Evolutionary conservation across 2,888 invertebrate species (phyloP), one percentile per base, ranked within the genome.

Genomic region (Aricia artaxerxes): DNA sequence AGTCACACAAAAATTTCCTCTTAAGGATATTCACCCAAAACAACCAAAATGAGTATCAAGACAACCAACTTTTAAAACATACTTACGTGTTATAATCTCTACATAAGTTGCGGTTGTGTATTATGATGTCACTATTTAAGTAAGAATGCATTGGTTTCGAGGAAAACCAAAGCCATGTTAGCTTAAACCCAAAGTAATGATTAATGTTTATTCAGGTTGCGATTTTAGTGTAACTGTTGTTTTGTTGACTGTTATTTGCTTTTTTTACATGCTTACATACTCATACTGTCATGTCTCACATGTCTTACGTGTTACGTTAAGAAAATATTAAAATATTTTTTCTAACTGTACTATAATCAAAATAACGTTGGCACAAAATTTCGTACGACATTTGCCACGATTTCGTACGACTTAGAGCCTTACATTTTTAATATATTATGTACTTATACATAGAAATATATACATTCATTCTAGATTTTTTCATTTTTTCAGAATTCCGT

Each of bases 181-280:
- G 13, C 69, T 69, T 69, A 69, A 69, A 35, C 6, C 13, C 35
- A 5, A 69, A 69, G 13, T 69, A 49, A 31, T 35, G 64, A 31
- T 35, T 64, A 31, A 35, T 35, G 35, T 35, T 13, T 69, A 69
- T 69, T 69, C 69, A 69, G 69, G 69, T 69, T 69, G 69, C 69
- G 69, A 69, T 38, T 69, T 69, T 13, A 16, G 35, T 13, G 35
- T 69, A 69, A 69, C 69, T 35, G 69, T 35, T 35, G 4, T 35
- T 69, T 38, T 35, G 35, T 13, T 38, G 35, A 69, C 69, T 5
- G 69, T 69, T 69, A 69, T 13, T 35, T 38, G 24, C 35, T 1
- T 69, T 11, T 69, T 35, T 0, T 24, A n/a, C n/a, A n/a, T n/a
- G n/a, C n/a, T n/a, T n/a, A n/a, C n/a, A n/a, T n/a, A n/a, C 24